A percentile compares a stretch with the other conserved stretches of the same genome.
Conservation (phyloP, 2,888 invertebrate genomes). For the Cristatella mucedo region DNA sequence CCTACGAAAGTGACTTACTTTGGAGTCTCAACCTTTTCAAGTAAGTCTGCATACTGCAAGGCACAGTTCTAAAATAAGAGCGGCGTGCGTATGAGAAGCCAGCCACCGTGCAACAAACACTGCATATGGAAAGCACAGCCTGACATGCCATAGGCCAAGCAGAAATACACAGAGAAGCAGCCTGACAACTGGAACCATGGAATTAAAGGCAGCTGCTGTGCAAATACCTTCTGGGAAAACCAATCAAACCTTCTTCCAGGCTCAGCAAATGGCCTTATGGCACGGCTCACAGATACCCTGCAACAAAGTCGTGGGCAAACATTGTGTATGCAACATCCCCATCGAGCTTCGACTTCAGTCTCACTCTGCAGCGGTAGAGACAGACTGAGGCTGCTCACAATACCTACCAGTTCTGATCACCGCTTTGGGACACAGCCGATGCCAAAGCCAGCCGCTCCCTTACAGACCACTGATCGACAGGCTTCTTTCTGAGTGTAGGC, state of each 20-base stretch:
- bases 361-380: no score
- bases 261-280: slow-evolving; percentile 60
- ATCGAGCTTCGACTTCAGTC: no score
- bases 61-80: slow-evolving; percentile 52
- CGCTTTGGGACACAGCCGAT: slow-evolving; percentile 64
- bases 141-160: no score
- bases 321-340: no score
- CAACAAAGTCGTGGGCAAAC: slow-evolving; percentile 11
- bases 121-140: no score
- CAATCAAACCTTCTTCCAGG: slow-evolving; percentile 60
- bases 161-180: no score
- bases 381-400: no score
- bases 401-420: slow-evolving; percentile 62
- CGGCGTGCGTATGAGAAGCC: no score
- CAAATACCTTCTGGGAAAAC: slow-evolving; percentile 60
- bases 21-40: slow-evolving; percentile 67
- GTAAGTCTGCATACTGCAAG: slow-evolving; percentile 63
- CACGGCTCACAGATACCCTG: slow-evolving; percentile 68
- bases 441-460: slow-evolving; percentile 70
- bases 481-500: no score
- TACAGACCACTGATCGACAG: slow-evolving; percentile 67
- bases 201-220: no score
- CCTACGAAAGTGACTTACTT: slow-evolving; percentile 43
- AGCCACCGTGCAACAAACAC: no score
- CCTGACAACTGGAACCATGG: no score